Percentiles rank a stretch among this genome's conserved stretches.
These are phyloP conservation scores for Cochlearius cochlearius DNA, from an alignment of 2,113 vertebrate genomes.

Conservation along the genomic window DNA sequence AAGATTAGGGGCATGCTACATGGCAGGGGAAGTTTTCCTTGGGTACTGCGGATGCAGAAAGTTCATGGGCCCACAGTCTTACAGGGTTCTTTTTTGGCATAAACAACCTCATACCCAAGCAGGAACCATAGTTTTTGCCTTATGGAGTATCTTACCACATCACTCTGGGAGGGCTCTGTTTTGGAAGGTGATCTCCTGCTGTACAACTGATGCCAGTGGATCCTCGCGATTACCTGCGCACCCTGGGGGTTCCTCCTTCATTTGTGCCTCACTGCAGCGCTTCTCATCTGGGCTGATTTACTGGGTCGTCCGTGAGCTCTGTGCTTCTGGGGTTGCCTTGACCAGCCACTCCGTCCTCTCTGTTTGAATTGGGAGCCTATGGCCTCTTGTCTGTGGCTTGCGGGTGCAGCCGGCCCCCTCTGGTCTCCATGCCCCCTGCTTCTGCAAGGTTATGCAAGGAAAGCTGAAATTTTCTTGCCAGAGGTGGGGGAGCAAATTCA, in stretches of 20 bases:
- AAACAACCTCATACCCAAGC: not conserved
- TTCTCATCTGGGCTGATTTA: not conserved
- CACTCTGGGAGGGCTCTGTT: not conserved
- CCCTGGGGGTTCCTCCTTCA: not conserved
- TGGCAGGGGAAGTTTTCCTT: not conserved
- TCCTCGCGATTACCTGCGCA: not conserved
- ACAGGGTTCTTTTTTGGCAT: not conserved
- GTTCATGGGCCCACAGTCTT: not conserved
- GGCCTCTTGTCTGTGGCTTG: not conserved
- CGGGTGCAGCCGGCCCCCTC: not conserved
- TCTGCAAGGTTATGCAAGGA: constrained; percentile 12
- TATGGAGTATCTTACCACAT: not conserved
- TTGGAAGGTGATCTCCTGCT: not conserved
- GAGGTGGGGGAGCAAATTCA: not conserved
- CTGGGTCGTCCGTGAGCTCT: accelerated
- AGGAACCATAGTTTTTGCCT: not conserved
- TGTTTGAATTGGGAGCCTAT: accelerated
- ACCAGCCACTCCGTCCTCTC: not conserved
- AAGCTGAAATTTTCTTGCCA: constrained; percentile 15
- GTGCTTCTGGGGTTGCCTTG: not conserved
- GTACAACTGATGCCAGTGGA: not conserved
- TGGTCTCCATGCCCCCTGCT: not conserved
- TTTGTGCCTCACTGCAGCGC: not conserved
- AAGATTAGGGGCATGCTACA: not conserved
- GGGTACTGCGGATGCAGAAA: not conserved